These are phyloP conservation scores for Zeus faber DNA, from an alignment of 2,113 vertebrate species.

Conservation along the genomic window DNA sequence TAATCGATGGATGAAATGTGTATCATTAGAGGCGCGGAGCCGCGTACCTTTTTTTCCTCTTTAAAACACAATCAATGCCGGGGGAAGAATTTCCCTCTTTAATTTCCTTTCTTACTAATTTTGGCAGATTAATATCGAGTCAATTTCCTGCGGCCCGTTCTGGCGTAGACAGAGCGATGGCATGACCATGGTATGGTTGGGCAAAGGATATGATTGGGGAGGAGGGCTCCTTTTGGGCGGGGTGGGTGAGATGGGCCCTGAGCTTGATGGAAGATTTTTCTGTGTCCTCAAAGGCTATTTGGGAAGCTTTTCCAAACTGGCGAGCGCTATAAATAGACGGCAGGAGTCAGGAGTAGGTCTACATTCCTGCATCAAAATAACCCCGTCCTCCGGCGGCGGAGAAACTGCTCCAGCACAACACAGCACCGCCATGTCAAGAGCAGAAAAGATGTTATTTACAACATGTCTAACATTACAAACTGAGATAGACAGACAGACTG, in stretches of 20 bases:
- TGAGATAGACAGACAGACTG: no score
- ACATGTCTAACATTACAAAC: neutral
- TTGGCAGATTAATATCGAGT: constrained; percentile 65
- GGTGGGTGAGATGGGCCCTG: constrained; percentile 63
- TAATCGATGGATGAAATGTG: constrained; percentile 6
- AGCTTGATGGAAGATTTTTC: constrained; percentile 66
- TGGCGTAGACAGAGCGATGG: constrained; percentile 52
- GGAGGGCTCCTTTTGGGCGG: constrained; percentile 54
- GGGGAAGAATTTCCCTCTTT: constrained; percentile 41
- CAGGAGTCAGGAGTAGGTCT: constrained; percentile 38
- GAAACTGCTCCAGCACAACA: neutral
- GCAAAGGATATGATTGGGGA: constrained; percentile 57
- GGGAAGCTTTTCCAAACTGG: constrained; percentile 60
- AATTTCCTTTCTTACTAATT: constrained; percentile 60
- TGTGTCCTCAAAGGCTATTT: constrained; percentile 60
- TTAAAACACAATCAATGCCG: constrained; percentile 42
- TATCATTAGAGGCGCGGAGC: constrained; percentile 1
- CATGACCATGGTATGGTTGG: constrained; percentile 51
- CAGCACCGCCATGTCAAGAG: no score
- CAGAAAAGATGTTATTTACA: neutral
- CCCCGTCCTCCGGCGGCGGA: constrained; percentile 24
- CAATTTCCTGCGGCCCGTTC: constrained; percentile 66
- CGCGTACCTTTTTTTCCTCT: constrained; percentile 6
- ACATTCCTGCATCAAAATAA: constrained; percentile 51
- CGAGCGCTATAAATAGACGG: constrained; percentile 63